phyloP scores from a whole-genome alignment of 2,888 invertebrate species.

The Lepidocyrtoides sp. region DNA sequence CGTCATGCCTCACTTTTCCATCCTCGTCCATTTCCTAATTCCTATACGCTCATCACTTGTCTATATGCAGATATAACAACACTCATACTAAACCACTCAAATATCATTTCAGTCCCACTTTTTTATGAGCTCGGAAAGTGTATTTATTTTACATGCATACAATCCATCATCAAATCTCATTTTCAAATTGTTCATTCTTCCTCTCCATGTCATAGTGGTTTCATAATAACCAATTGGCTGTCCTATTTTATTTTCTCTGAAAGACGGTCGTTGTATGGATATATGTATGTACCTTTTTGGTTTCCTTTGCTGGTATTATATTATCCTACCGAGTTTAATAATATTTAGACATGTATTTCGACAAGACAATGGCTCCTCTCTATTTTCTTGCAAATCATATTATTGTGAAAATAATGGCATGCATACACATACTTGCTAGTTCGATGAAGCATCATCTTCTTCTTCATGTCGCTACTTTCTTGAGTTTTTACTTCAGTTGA shows the following conservation, averaged over 20 bases:
- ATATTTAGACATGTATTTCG: no score
- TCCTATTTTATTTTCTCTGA: no score
- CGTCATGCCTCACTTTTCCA: not conserved
- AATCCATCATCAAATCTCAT: not conserved
- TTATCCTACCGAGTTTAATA: no score
- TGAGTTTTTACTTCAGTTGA: not conserved
- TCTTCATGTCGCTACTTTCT: not conserved
- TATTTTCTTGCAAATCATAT: no score
- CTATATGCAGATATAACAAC: not conserved
- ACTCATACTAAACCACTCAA: not conserved
- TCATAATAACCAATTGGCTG: not conserved
- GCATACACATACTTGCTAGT: not conserved
- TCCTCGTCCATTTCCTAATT: not conserved
- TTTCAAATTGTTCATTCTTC: not conserved
- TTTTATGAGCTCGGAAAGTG: not conserved
- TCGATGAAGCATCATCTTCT: not conserved
- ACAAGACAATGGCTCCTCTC: no score
- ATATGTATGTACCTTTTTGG: not conserved
- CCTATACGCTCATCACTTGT: conserved; percentile 9
- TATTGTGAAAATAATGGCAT: not conserved
- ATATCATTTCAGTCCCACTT: not conserved
- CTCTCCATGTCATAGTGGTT: not conserved
- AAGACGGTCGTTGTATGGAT: no score
- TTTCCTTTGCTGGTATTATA: not conserved
- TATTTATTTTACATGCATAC: not conserved